Evolutionary conservation across 2,113 vertebrate species (phyloP).

Genomic region (Brachyistius frenatus): DNA sequence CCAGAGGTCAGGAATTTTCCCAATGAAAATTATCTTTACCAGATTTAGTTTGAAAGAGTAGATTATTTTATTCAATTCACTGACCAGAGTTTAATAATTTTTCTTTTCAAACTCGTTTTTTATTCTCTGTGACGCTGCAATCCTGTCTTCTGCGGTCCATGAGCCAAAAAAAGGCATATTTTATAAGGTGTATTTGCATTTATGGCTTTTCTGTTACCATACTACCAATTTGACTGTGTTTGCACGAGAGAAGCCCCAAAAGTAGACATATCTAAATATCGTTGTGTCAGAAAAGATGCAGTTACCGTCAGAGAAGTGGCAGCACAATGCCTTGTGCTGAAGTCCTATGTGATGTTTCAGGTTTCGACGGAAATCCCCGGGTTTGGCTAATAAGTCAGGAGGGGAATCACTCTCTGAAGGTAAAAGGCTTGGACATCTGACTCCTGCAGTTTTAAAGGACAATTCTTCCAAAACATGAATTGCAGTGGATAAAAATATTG

Average conservation of each 20-base stretch:
- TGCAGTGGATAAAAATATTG: background rate
- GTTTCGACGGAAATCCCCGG: slow-evolving; percentile 83
- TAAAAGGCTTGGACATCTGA: slow-evolving; percentile 47
- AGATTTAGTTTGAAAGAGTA: background rate
- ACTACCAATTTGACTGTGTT: slow-evolving; percentile 63
- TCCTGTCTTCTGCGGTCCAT: background rate
- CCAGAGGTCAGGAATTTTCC: slow-evolving; percentile 80
- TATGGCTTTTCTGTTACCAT: slow-evolving; percentile 22
- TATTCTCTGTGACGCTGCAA: no score
- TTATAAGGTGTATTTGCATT: slow-evolving; percentile 56
- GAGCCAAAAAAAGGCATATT: slow-evolving; percentile 37
- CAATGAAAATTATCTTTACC: background rate
- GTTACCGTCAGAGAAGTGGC: background rate
- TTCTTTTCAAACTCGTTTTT: no score
- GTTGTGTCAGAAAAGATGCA: background rate
- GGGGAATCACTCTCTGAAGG: slow-evolving; percentile 83
- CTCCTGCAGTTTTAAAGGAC: background rate
- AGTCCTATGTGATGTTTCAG: slow-evolving; percentile 63
- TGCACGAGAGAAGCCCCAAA: slow-evolving; percentile 52
- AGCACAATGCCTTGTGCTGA: background rate
- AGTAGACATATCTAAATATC: background rate
- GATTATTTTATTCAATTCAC: no score
- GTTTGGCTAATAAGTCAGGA: slow-evolving; percentile 69
- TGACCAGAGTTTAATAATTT: no score
- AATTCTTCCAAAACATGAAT: background rate